Base-by-base conservation (phyloP, 1,140 invertebrate genomes). In the Metopolophium dirhodum region DNA sequence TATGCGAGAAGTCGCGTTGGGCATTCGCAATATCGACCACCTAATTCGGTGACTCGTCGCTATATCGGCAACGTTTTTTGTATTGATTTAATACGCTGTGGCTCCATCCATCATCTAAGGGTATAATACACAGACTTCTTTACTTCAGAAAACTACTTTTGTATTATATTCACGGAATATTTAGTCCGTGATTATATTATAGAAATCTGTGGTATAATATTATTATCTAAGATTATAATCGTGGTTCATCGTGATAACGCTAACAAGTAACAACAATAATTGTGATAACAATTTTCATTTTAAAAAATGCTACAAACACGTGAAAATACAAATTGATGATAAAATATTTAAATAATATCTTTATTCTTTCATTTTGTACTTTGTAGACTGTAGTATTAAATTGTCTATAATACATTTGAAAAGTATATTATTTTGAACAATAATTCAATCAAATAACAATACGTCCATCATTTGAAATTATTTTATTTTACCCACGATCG, bases 91-190 rank as follows among this genome's bases (percentile, higher is more conserved):
- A 37, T 37, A 37, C 37, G 37, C 37, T 37, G 37, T 37, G 41
- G 41, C 41, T 1, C 2, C 2, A 1, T 37, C 2, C 2, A 2
- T 2, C 37, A 2, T 2, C 37, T 1, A 1, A 2, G 37, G 2
- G 2, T n/a, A n/a, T n/a, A n/a, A n/a, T n/a, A n/a, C n/a, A 37
- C 1, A 37, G 1, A 2, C 37, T 1, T 37, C 2, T 37, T 37
- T 37, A 37, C 1, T 37, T 37, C 37, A 37, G 37, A 37, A 41
- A 41, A 41, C 41, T 41, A 41, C 41, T 41, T 41, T 4, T 41
- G 41, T 41, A 41, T 41, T 37, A 1, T 1, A 37, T 37, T 37
- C 37, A 37, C 41, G 41, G 41, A 37, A 37, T 41, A 41, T 41
- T 41, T 4, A 4, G 41, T 41, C 41, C 41, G 41, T 41, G 41